These are phyloP conservation scores for Melospiza melodia DNA, from an alignment of 2,113 vertebrate genomes.

Conservation along the genomic window DNA sequence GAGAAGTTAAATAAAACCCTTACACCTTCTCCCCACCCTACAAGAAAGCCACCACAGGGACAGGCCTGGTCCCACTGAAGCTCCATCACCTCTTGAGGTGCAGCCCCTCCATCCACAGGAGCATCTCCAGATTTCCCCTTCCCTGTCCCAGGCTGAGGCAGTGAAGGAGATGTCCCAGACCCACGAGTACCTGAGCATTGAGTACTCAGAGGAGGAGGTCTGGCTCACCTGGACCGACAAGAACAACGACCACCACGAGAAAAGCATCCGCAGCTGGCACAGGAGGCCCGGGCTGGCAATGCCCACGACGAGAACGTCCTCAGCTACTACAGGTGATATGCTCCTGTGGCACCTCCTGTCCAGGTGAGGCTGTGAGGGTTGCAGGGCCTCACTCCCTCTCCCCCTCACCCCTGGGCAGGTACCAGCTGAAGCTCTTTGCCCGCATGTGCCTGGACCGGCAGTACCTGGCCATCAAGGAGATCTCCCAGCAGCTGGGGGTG, in stretches of 20 bases:
- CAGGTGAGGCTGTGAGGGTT: not conserved
- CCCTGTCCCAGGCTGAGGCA: slow-evolving; percentile 78
- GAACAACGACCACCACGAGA: slow-evolving; percentile 87
- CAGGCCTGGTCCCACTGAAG: not conserved
- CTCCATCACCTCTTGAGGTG: fast-evolving
- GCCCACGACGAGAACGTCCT: slow-evolving; percentile 92
- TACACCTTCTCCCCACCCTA: not conserved
- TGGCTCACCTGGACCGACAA: slow-evolving; percentile 96
- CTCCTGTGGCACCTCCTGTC: not conserved
- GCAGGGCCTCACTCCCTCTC: not conserved
- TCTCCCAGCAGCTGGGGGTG: slow-evolving; percentile 95
- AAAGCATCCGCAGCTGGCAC: slow-evolving; percentile 92
- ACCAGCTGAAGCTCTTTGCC: slow-evolving; percentile 97
- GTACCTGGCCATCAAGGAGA: slow-evolving; percentile 96
- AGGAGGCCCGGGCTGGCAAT: slow-evolving; percentile 93
- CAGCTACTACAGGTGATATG: slow-evolving; percentile 91
- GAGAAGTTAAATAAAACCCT: not conserved
- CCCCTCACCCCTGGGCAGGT: slow-evolving; percentile 70
- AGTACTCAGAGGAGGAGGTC: slow-evolving; percentile 94
- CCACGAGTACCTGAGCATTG: slow-evolving; percentile 84
- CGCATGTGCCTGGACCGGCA: slow-evolving; percentile 98
- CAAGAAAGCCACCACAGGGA: not conserved
- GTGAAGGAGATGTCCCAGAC: slow-evolving; percentile 84
- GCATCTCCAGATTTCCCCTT: not conserved
- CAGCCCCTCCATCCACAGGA: fast-evolving